Percentiles rank a stretch among this genome's conserved stretches.
Evolutionary conservation across 2,888 invertebrate genomes (phyloP).

Genomic region (Callinectes sapidus): DNA sequence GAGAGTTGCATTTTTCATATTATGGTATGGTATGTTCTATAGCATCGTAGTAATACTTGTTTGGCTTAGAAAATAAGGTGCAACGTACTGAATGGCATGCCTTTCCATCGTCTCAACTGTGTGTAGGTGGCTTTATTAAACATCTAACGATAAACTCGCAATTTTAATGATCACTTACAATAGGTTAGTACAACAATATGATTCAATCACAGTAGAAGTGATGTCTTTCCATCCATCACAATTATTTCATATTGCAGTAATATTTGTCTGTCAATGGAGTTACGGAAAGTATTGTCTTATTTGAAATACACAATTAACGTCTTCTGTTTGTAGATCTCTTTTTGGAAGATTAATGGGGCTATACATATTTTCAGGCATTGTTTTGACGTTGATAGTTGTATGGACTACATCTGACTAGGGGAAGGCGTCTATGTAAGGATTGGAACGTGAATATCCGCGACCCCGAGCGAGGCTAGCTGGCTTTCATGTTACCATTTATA

Average conservation of each 20-base stretch:
- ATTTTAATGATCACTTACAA: background rate
- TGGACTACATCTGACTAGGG: background rate
- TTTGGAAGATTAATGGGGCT: background rate
- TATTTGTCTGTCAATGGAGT: background rate
- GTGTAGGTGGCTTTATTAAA: background rate
- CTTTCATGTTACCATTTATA: constrained; percentile 1
- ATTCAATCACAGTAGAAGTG: background rate
- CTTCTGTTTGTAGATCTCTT: background rate
- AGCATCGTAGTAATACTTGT: background rate
- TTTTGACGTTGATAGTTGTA: background rate
- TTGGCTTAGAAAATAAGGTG: background rate
- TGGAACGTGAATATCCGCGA: background rate
- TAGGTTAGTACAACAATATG: background rate
- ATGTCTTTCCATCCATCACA: background rate
- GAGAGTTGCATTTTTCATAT: background rate
- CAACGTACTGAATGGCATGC: background rate
- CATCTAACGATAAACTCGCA: background rate
- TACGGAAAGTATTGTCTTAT: background rate
- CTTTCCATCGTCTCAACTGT: background rate
- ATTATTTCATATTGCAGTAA: background rate
- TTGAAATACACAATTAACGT: background rate
- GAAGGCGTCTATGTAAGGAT: background rate
- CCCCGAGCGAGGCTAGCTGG: constrained; percentile 31
- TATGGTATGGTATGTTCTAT: background rate
- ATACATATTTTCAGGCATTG: background rate